Base-by-base conservation (phyloP, 2,797 vertebrate species). In the Pogonophryne albipinna region DNA sequence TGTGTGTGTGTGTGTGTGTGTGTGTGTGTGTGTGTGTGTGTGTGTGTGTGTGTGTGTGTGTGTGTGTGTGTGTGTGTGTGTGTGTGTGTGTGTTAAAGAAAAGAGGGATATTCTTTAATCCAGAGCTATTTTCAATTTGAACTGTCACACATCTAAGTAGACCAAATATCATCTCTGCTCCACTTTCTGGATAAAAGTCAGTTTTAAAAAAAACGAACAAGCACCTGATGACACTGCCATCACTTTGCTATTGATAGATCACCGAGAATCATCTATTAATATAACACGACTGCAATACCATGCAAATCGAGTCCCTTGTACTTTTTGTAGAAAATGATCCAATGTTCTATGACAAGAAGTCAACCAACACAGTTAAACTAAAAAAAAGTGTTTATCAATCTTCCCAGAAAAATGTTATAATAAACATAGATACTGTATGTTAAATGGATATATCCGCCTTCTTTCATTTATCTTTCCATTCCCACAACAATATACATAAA, bases 71-170 rank as follows among this genome's bases (percentile, higher is more conserved):
- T 45, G 19, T 46, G 59, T 27, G 59, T 17, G 59, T 46, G 42
- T 19, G 42, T 19, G 20, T 13, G 20, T 50, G 45, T 47, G 23
- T 23, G 23, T 23, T 2, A 4, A 23, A 38, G 34, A 34, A 34
- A 34, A 34, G 34, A 34, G 5, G 16, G 3, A 46, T 4, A 4
- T 56, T 27, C 27, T 61, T 73, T 46, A 53, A 50, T 74, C 66
- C 42, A 7, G n/a, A 81, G 80, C 66, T 85, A 84, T 84, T 89
- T 83, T 78, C 45, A 78, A 70, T 53, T 65, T 69, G 58, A 86
- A 60, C 31, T 63, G 61, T 16, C 19, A 42, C 60, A 66, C 44
- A 41, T 89, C 68, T 62, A 46, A 84, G 65, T 23, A 53, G 3
- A 72, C 45, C 46, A 66, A 57, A 61, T 38, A 82, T 64, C 58